A percentile compares a stretch with the other conserved stretches of the same genome.
Evolutionary conservation across 92 coral and sea anemone species (phyloP).

Genomic region (Scolanthus callimorphus): DNA sequence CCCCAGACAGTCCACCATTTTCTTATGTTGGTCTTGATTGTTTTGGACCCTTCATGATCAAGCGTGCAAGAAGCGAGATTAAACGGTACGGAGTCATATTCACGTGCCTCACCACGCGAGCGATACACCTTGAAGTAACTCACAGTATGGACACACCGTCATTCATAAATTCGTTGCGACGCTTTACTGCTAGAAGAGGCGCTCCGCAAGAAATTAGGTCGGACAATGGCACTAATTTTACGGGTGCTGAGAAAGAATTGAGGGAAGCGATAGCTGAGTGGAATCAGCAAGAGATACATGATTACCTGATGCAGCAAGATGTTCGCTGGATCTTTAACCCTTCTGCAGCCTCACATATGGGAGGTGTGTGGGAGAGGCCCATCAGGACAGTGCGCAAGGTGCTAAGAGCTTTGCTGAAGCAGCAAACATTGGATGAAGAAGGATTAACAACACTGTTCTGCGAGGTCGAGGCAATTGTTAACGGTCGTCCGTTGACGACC

Average conservation of each 20-base stretch:
- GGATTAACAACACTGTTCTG: conserved; percentile 41
- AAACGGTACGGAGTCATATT: conserved; percentile 50
- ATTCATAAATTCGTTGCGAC: conserved; percentile 35
- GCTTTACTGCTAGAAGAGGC: conserved; percentile 46
- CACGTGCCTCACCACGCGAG: conserved; percentile 43
- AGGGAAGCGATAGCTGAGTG: conserved; percentile 23
- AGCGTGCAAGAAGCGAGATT: conserved; percentile 11
- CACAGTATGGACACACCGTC: conserved; percentile 48
- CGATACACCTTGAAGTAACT: conserved; percentile 43
- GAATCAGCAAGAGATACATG: conserved; percentile 27
- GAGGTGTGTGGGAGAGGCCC: conserved; percentile 52
- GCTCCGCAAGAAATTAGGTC: conserved; percentile 38
- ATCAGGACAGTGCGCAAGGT: conserved; percentile 43
- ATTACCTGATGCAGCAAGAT: conserved; percentile 27
- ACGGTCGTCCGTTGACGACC: conserved; percentile 35
- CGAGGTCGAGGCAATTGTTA: conserved; percentile 32
- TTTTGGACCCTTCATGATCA: conserved; percentile 14
- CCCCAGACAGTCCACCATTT: conserved; percentile 34
- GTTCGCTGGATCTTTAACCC: conserved; percentile 53
- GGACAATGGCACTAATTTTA: conserved; percentile 42
- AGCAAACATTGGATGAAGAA: conserved; percentile 33
- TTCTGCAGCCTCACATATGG: conserved; percentile 51
- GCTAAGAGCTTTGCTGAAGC: conserved; percentile 16
- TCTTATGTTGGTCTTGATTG: conserved; percentile 29
- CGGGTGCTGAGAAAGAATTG: conserved; percentile 29